Conservation (phyloP, 2,113 vertebrate genomes). For the Microtus richardsoni region DNA sequence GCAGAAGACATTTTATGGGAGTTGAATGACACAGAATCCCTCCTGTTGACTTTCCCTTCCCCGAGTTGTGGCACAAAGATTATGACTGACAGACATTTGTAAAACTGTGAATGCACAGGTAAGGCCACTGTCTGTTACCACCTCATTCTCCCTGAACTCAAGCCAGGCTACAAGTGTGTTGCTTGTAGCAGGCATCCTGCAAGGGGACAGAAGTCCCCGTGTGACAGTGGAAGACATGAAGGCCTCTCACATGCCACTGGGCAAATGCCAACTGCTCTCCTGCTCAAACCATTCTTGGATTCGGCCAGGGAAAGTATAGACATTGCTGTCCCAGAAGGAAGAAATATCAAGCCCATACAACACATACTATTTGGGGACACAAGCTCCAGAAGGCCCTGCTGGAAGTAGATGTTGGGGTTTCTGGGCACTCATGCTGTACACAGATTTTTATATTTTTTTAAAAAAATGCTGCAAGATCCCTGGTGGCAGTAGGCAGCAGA, state of each 20-base stretch:
- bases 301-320: neutral
- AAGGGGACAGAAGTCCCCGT: neutral
- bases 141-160: neutral
- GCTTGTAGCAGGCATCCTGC: neutral
- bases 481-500: too few species aligned
- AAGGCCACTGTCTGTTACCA: neutral
- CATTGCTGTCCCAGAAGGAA: neutral
- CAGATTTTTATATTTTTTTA: too few species aligned
- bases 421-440: rapidly evolving
- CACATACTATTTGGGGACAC: rapidly evolving
- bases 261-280: neutral
- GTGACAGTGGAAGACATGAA: neutral
- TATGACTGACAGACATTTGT: neutral
- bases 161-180: neutral
- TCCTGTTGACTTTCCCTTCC: neutral
- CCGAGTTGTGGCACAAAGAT: neutral
- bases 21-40: neutral
- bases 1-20: neutral
- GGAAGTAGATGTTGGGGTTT: rapidly evolving
- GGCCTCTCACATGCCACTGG: neutral
- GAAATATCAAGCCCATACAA: rapidly evolving
- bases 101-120: too few species aligned
- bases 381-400: rapidly evolving
- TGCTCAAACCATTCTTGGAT: neutral
- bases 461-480: too few species aligned